Base-by-base conservation (phyloP, 2,113 vertebrate genomes). In the Dicentrarchus labrax region DNA sequence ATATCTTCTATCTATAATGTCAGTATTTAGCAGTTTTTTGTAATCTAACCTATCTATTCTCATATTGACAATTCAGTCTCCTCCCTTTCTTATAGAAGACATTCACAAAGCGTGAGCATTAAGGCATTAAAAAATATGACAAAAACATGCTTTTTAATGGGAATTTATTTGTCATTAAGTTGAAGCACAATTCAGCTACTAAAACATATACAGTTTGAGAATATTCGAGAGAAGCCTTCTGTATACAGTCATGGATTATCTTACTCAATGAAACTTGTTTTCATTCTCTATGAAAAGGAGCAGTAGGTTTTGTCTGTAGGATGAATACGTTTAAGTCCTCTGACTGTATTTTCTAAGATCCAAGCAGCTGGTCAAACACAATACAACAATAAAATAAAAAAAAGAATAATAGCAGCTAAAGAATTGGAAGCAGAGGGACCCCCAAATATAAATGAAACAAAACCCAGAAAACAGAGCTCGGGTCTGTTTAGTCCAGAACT, bases 321-420 rank as follows among this genome's bases (percentile, higher is more conserved):
- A 11, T 45, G 43, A 45, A 45, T 45, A 45, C 43, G 43, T 45
- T 10, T 56, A 30, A 30, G 30, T 30, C 2, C 30, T 56, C 21
- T 10, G 21, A 54, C 19, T 30, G 30, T 30, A 30, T 30, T 30
- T 30, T 30, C 30, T 30, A 30, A 30, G 30, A 30, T 30, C 30
- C 30, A 30, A 81, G 83, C 90, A 89, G 83, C 70, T 69, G 77
- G 10, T 8, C 5, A 24, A 51, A 70, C 82, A 85, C 43, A 83
- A 66, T 36, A 56, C 15, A 22, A 30, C 80, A 24, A 50, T 5
- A 68, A 66, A 16, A 70, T n/a, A n/a, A n/a, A n/a, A n/a, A 5
- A 78, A 61, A 77, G 61, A 74, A 72, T 15, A 85, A 78, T 36
- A 41, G 61, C 56, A 68, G 51, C 72, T 56, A 0, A 61, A 73